These are phyloP conservation scores for Rallus crepitans DNA, from an alignment of 2,797 vertebrate species.

Conservation along the genomic window DNA sequence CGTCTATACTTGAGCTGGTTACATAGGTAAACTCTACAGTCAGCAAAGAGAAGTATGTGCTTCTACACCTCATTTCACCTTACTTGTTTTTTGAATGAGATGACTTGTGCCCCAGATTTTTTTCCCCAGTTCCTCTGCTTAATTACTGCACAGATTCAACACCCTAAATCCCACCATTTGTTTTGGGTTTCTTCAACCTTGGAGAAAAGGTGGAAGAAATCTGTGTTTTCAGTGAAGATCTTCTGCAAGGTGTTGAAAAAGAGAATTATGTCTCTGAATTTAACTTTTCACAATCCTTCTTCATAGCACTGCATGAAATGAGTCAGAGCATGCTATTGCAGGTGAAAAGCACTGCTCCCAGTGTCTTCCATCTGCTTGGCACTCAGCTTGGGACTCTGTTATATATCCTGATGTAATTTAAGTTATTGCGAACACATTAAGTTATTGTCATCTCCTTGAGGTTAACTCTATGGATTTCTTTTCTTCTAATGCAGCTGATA, in stretches of 20 bases:
- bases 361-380: not conserved
- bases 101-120: not conserved
- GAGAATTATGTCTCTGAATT: not conserved
- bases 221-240: not conserved
- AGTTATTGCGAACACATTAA: not conserved
- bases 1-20: not conserved
- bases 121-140: not conserved
- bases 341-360: not conserved
- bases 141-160: not conserved
- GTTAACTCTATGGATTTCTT: not conserved
- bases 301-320: not conserved
- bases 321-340: not conserved
- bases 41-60: accelerated
- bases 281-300: not conserved
- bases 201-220: not conserved
- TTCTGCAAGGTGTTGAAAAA: not conserved
- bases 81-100: not conserved
- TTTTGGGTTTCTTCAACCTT: not conserved
- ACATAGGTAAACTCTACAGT: not conserved
- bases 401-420: not conserved
- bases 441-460: not conserved
- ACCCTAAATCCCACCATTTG: not conserved
- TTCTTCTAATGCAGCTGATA: not conserved
- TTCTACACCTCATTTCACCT: not conserved
- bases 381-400: not conserved